Evolutionary conservation across 2,797 vertebrate species (phyloP), one percentile per base, ranked within the genome.

Genomic region (Sphenodon punctatus): DNA sequence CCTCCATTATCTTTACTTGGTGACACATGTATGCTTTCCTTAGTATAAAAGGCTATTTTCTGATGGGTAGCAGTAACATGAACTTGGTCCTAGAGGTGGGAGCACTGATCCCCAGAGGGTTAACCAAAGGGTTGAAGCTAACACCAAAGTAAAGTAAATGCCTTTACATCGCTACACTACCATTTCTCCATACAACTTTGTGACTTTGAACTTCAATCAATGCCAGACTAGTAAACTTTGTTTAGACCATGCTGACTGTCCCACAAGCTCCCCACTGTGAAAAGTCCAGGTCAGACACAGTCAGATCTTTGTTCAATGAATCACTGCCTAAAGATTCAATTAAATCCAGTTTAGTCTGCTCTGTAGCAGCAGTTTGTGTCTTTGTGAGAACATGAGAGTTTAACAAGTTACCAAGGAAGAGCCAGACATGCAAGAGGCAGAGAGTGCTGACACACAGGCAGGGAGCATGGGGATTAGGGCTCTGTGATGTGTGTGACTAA

Each of bases 231-330:
- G 67, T 73, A 74, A 85, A 85, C 4, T 53, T 86, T 88, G 81
- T 88, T 93, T 78, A 83, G 90, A 83, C 89, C 82, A 0, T 14
- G 4, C 53, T 75, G 82, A 60, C 13, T 41, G 89, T 90, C 85
- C 74, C 7, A 2, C 84, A 85, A 84, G 70, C 69, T 92, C 84
- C 85, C 76, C 19, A 30, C 93, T 74, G 78, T 78, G 91, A 78
- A 84, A 90, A 82, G 83, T 89, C 77, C 38, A 77, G 91, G 78
- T 84, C 91, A 94, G 92, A 91, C 91, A 90, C 92, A 92, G 85
- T 61, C 87, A 43, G 88, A 78, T 73, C 93, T 95, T 94, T 95
- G 91, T 94, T 92, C 82, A 53, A 78, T 88, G 85, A 94, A 86
- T 91, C 59, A 48, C 45, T 1, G 27, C 90, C 49, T 67, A 74